Base-by-base conservation (phyloP, 2,888 invertebrate species). In the Exephanes ischioxanthus region DNA sequence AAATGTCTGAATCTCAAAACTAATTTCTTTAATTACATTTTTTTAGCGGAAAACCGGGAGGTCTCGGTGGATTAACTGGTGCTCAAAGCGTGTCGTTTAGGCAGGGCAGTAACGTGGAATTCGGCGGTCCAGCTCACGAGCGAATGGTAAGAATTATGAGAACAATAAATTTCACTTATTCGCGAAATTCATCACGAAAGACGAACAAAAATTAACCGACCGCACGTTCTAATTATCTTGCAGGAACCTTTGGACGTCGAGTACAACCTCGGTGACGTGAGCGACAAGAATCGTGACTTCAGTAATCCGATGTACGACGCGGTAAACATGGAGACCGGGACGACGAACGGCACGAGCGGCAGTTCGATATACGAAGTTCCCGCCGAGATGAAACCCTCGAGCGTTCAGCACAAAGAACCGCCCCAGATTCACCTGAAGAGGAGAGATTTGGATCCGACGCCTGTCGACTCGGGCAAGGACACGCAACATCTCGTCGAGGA, bases 271-370 rank as follows among this genome's bases (percentile, higher is more conserved):
- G 97, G 97, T 91, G 97, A 97, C 86, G 96, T 97, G 2, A 95
- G 95, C 89, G 96, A 96, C 89, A 98, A 98, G 94, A 97, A 96
- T 82, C 95, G 99, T 76, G 99, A 99, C 94, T 99, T 99, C 95
- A 97, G 98, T 92, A 99, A 99, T 95, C 99, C 99, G 70, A 99
- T 99, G 97, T 99, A 99, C 94, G 99, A 99, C 92, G 98, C 98
- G 70, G 97, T 97, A 79, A 96, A 97, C 89, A 95, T 96, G 87
- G 96, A 95, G 75, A 94, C 95, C 33, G 96, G 96, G 88, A 94
- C 95, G 45, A 95, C 94, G 75, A 94, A 96, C 88, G 95, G 95
- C 87, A 96, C 96, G 89, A 95, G 96, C 89, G 95, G 95, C 94
- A 94, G 94, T 89, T 97, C 97, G 90, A 96, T 97, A 89, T 98